Base-by-base conservation (phyloP, 2,797 vertebrate species). In the Danio choprae region DNA sequence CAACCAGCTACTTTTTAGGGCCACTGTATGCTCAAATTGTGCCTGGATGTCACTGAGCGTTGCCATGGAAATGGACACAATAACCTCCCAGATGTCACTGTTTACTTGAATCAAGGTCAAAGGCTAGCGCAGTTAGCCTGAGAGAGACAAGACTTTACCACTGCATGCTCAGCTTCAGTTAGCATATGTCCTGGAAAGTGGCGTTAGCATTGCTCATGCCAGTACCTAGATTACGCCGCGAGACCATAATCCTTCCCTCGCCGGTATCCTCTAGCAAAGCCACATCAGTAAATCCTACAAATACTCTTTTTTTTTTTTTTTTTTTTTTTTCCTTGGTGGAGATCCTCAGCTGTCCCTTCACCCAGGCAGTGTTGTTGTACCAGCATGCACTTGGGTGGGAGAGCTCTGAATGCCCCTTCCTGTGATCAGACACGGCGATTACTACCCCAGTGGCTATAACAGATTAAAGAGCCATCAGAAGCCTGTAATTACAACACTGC, bases 401-500 rank as follows among this genome's bases (percentile, higher is more conserved):
- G 50, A 7, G 20, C 51, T 63, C 15, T 44, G 16, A 64, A 72
- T 15, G 43, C 7, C 65, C 65, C 60, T 81, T 85, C 79, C 71
- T 79, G 71, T 51, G 40, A 78, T 72, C 53, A 77, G 48, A 29
- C n/a, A 40, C 5, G 1, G 36, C 40, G 56, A 46, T 80, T 55
- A 3, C 8, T 62, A 48, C n/a, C 59, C 29, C 53, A 74, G 68
- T 59, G 65, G 53, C 51, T 50, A 0, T 20, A 59, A 38, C 59
- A 76, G 75, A 81, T 83, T 80, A 76, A 63, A 81, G 60, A 53
- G 11, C 10, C 13, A 18, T 22, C 73, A 41, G 72, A 78, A 50
- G 60, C 56, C 13, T 55, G 48, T 81, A 79, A 83, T 83, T 81
- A 79, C 56, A 68, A 50, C 38, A 43, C 62, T 65, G 46, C 74